phyloP scores from a whole-genome alignment of 30 jellyfish, hydroid and myxozoan species.

The Hydractinia echinata region DNA sequence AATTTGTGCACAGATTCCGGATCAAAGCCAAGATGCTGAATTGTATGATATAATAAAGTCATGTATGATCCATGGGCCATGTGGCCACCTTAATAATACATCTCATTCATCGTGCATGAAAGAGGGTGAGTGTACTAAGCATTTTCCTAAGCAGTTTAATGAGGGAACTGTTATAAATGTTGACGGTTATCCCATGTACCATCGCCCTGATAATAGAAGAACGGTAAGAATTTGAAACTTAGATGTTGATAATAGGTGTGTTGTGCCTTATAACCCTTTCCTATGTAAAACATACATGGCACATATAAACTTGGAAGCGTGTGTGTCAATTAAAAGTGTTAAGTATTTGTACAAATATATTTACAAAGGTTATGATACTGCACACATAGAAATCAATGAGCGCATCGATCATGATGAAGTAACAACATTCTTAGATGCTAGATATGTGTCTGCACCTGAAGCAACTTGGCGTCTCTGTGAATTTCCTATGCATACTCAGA shows the following conservation, averaged over 20 bases:
- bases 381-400: constrained; percentile 44
- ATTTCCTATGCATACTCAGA: constrained; percentile 27
- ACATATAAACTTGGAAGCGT: constrained; percentile 55
- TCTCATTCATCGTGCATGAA: no score
- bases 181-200: constrained; percentile 65
- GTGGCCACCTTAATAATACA: no score
- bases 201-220: constrained; percentile 41
- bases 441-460: constrained; percentile 55
- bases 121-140: no score
- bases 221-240: constrained; percentile 1
- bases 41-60: no score
- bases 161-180: constrained; percentile 11
- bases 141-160: constrained; percentile 13
- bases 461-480: constrained; percentile 50
- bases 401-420: constrained; percentile 59
- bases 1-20: no score
- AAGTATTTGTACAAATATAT: constrained; percentile 48
- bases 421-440: constrained; percentile 25
- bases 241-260: constrained; percentile 48
- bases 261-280: constrained; percentile 53
- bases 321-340: constrained; percentile 35
- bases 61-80: no score
- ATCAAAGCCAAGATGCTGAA: no score
- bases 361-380: constrained; percentile 57
- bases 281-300: constrained; percentile 33